These are phyloP conservation scores for Amphiprion clarkii DNA, from an alignment of 2,797 vertebrate genomes.

Conservation along the genomic window DNA sequence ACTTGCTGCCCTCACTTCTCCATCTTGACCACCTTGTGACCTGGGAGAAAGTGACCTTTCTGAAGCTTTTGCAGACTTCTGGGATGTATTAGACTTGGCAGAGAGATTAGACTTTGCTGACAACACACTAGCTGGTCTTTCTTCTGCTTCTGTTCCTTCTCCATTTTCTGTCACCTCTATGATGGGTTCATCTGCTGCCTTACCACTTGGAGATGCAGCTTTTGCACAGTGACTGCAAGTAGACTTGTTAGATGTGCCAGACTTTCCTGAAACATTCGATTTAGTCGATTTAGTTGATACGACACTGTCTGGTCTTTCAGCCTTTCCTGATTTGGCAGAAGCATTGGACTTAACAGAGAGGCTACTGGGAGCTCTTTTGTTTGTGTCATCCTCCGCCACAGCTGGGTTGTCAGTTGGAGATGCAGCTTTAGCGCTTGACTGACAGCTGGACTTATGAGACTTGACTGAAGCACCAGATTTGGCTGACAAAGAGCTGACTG, in stretches of 20 bases:
- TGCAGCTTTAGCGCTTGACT: conserved; percentile 3
- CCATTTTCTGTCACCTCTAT: neutral
- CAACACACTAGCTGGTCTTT: conserved; percentile 61
- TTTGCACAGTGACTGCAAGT: conserved; percentile 56
- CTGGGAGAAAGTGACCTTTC: conserved; percentile 54
- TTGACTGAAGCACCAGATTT: conserved; percentile 66
- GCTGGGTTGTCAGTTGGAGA: conserved; percentile 21
- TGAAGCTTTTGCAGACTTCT: conserved; percentile 55
- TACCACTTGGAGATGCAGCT: conserved; percentile 28
- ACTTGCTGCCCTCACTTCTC: conserved; percentile 62
- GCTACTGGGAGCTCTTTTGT: conserved; percentile 41
- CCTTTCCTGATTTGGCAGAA: conserved; percentile 29
- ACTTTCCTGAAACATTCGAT: conserved; percentile 71
- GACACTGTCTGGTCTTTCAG: conserved; percentile 53
- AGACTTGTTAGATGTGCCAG: conserved; percentile 60
- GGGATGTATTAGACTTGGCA: conserved; percentile 66
- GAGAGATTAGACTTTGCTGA: conserved; percentile 72
- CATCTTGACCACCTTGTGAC: conserved; percentile 31
- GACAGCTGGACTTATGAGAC: conserved; percentile 46
- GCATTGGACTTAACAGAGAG: conserved; percentile 51
- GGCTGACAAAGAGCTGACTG: conserved; percentile 58
- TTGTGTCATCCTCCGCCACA: conserved; percentile 28
- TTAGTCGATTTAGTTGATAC: conserved; percentile 61
- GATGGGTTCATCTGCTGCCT: neutral
- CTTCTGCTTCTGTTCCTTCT: conserved; percentile 47